A percentile compares a stretch with the other conserved stretches of the same genome.
These are phyloP conservation scores for Sminthurinus aureus DNA, from an alignment of 2,888 invertebrate species.

Conservation along the genomic window DNA sequence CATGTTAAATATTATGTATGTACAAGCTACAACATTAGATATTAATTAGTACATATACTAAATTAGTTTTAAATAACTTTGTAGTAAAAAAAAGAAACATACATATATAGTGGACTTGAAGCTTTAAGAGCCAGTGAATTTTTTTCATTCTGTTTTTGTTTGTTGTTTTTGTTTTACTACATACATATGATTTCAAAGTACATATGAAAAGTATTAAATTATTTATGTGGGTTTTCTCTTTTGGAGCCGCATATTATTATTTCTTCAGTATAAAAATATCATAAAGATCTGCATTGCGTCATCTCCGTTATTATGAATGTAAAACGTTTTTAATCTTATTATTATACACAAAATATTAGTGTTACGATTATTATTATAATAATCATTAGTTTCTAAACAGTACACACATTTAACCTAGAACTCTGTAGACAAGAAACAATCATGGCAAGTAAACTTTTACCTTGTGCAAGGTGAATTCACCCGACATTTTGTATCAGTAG, in stretches of 20 bases:
- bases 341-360: background rate
- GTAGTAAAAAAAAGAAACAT: too few relatives aligned
- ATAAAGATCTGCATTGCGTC: constrained; percentile 28
- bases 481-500: too few relatives aligned
- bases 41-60: too few relatives aligned
- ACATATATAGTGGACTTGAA: background rate
- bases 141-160: background rate
- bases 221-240: background rate
- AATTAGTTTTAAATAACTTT: too few relatives aligned
- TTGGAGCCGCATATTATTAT: background rate
- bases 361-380: too few relatives aligned
- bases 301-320: constrained; percentile 1
- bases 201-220: constrained; percentile 13
- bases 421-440: too few relatives aligned
- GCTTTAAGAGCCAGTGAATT: constrained; percentile 1
- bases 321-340: background rate
- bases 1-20: too few relatives aligned
- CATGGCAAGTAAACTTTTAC: too few relatives aligned
- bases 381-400: too few relatives aligned
- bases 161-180: background rate
- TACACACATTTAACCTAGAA: too few relatives aligned
- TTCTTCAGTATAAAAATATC: constrained; percentile 1
- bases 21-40: too few relatives aligned
- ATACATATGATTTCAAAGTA: background rate
- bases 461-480: too few relatives aligned